Conservation (phyloP, 2,113 vertebrate species). For the Dendrocopos noguchii region DNA sequence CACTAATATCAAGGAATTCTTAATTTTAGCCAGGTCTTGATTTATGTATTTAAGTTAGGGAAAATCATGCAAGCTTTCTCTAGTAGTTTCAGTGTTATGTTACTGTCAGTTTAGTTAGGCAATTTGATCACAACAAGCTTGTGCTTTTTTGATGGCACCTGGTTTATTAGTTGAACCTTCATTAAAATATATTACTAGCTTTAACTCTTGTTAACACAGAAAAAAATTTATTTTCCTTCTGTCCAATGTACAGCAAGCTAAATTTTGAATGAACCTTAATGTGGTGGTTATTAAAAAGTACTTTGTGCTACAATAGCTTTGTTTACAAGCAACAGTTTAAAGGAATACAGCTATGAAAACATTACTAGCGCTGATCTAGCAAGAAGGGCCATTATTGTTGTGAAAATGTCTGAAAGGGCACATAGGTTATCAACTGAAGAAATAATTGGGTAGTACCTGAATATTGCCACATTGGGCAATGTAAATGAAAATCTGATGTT, state of each 20-base stretch:
- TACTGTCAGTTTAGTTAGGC: slow-evolving; percentile 3
- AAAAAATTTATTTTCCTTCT: not conserved
- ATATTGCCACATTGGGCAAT: not conserved
- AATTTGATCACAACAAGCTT: not conserved
- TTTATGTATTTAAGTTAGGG: slow-evolving; percentile 5
- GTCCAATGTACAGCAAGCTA: not conserved
- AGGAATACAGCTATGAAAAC: not conserved
- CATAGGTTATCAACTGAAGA: not conserved
- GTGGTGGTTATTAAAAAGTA: slow-evolving; percentile 5
- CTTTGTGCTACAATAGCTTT: slow-evolving; percentile 8
- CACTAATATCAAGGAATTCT: slow-evolving; percentile 8
- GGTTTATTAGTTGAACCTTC: not conserved
- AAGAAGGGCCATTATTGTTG: not conserved
- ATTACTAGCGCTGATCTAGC: not conserved
- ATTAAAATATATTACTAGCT: not conserved
- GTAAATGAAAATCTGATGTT: not conserved
- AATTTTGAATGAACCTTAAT: slow-evolving; percentile 31
- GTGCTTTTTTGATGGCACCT: not conserved
- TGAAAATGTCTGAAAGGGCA: not conserved
- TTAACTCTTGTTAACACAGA: not conserved
- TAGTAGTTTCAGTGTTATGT: not conserved
- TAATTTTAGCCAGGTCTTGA: slow-evolving; percentile 17
- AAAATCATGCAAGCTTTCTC: not conserved
- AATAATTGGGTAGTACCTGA: not conserved
- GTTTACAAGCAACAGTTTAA: not conserved